Conservation (phyloP, 2,888 invertebrate species). For the Zaprionus obscuricornis region DNA sequence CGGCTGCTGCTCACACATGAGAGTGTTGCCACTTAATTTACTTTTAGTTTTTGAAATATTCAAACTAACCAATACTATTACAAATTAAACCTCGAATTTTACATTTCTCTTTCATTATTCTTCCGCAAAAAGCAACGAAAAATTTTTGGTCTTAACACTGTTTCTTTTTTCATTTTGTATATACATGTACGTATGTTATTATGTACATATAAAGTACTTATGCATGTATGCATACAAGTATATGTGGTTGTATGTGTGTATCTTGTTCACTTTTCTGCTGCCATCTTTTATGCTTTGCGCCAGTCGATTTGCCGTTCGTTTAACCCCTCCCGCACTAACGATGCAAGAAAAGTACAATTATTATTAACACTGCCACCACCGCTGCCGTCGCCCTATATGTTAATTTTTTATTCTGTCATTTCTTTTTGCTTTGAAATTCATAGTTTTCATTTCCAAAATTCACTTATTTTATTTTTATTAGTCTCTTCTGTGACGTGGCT, state of each 20-base stretch:
- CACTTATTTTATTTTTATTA: conserved; percentile 41
- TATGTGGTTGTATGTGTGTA: conserved; percentile 46
- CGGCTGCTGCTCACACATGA: conserved; percentile 51
- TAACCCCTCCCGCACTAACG: conserved; percentile 46
- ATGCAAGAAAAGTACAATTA: conserved; percentile 65
- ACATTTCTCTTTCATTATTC: conserved; percentile 33
- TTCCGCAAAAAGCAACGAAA: conserved; percentile 12
- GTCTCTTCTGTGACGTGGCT: conserved; percentile 66
- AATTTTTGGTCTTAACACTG: conserved; percentile 7
- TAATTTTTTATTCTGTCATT: conserved; percentile 51
- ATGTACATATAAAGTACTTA: conserved; percentile 9
- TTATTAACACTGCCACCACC: conserved; percentile 62
- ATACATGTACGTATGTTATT: conserved; percentile 10
- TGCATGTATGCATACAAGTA: conserved; percentile 18
- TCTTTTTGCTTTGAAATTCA: conserved; percentile 49
- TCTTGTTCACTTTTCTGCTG: conserved; percentile 71
- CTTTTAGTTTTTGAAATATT: conserved; percentile 58
- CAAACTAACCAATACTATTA: conserved; percentile 51
- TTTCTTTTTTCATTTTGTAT: conserved; percentile 24
- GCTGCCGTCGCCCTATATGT: conserved; percentile 32
- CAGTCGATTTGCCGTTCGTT: conserved; percentile 54
- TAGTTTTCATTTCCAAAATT: conserved; percentile 57
- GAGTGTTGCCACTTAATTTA: conserved; percentile 68
- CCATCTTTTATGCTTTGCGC: conserved; percentile 76
- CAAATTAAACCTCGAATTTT: conserved; percentile 45